A percentile compares a stretch with the other conserved stretches of the same genome.
Evolutionary conservation across 2,797 vertebrate genomes (phyloP).

Genomic region (Tauraco hartlaubi): DNA sequence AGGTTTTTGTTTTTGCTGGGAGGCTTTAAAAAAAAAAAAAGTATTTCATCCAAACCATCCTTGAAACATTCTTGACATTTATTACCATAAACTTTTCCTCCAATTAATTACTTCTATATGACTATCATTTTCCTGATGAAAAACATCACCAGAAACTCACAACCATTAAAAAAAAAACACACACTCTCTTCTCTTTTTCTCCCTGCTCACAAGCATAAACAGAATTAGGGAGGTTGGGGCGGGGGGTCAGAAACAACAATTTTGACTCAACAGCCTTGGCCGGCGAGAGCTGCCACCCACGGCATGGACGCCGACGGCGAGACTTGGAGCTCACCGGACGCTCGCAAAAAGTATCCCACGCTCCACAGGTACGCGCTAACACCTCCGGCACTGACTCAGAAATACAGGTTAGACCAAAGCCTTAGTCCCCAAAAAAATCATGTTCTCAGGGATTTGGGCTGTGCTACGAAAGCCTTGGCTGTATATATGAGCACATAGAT

Average conservation of each 20-base stretch:
- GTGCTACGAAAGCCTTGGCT: too few relatives aligned
- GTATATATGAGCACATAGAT: too few relatives aligned
- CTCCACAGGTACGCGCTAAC: rapidly evolving
- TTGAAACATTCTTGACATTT: slow-evolving; percentile 52
- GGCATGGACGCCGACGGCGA: background rate
- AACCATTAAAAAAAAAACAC: background rate
- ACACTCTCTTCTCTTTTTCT: background rate
- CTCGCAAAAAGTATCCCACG: background rate
- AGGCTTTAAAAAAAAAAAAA: background rate
- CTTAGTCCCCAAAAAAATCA: background rate
- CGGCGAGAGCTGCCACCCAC: rapidly evolving
- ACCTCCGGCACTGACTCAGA: background rate
- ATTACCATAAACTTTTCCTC: slow-evolving; percentile 49
- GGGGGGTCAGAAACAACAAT: background rate
- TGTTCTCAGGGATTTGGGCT: background rate
- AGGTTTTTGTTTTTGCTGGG: slow-evolving; percentile 32
- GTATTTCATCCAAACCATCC: slow-evolving; percentile 11
- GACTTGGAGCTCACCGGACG: background rate
- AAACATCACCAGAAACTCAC: slow-evolving; percentile 5
- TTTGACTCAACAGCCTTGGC: background rate
- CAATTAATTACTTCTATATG: slow-evolving; percentile 22
- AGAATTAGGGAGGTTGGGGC: background rate
- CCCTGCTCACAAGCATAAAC: background rate
- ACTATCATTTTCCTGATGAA: slow-evolving; percentile 1
- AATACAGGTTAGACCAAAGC: background rate